Conservation (phyloP, 2,888 invertebrate genomes). For the Hoplodrina ambigua region DNA sequence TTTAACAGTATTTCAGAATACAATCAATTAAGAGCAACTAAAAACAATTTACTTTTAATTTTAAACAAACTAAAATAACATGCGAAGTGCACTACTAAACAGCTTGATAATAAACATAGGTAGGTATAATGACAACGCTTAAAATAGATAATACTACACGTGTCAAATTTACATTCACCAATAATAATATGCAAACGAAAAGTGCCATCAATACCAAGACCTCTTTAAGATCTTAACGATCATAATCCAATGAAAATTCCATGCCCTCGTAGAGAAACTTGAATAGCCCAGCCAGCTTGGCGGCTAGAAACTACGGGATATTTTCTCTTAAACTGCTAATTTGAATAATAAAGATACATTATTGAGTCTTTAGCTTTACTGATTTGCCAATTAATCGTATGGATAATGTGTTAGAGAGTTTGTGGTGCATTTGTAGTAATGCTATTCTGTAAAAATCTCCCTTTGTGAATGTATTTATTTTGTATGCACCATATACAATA, state of each 20-base stretch:
- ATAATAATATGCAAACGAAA: slow-evolving; percentile 23
- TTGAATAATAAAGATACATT: slow-evolving; percentile 52
- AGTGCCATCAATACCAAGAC: slow-evolving; percentile 7
- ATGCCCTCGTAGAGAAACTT: slow-evolving; percentile 45
- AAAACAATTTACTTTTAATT: too few species aligned
- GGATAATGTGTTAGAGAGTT: slow-evolving; percentile 33
- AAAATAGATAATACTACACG: background rate
- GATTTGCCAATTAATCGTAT: slow-evolving; percentile 40
- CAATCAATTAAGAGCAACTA: too few species aligned
- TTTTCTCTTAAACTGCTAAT: slow-evolving; percentile 50
- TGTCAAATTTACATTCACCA: slow-evolving; percentile 1
- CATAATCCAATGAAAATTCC: slow-evolving; percentile 30
- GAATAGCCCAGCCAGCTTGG: slow-evolving; percentile 44
- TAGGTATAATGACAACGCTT: slow-evolving; percentile 2
- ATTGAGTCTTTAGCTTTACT: slow-evolving; percentile 46
- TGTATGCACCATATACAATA: too few species aligned
- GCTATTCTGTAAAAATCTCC: too few species aligned
- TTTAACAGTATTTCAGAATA: too few species aligned
- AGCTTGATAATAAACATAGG: background rate
- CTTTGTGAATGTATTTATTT: too few species aligned
- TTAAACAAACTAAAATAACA: background rate
- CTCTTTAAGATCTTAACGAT: slow-evolving; percentile 18
- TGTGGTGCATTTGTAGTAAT: background rate
- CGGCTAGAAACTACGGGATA: slow-evolving; percentile 49
- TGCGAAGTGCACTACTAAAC: slow-evolving; percentile 2